phyloP scores from a whole-genome alignment of 2,797 vertebrate genomes.

The Onychomys arenicola region DNA sequence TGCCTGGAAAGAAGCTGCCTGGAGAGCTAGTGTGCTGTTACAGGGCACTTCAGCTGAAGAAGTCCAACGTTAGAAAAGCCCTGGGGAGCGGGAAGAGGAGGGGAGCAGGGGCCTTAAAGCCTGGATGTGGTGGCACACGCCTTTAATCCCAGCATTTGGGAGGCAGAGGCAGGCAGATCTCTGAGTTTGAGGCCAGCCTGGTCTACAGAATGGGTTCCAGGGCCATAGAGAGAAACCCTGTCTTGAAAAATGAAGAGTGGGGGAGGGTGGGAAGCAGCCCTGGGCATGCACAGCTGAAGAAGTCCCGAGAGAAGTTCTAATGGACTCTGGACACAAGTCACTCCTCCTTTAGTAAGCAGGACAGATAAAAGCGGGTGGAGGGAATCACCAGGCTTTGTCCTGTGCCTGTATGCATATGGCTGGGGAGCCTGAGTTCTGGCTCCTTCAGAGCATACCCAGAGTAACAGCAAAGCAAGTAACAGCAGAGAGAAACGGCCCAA shows the following conservation, averaged over 20 bases:
- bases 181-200: not conserved
- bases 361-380: not conserved
- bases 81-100: not conserved
- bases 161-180: not conserved
- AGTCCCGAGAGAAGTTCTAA: not conserved
- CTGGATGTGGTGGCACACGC: not conserved
- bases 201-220: not conserved
- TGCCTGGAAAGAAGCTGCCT: not conserved
- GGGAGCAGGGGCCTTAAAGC: not conserved
- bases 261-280: not conserved
- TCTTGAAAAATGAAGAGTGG: not conserved
- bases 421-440: not conserved
- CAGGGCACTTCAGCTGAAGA: not conserved
- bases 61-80: not conserved
- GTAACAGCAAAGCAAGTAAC: not conserved
- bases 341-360: not conserved
- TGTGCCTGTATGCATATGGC: not conserved
- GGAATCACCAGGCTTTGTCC: not conserved
- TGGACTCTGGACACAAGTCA: not conserved
- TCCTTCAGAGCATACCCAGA: not conserved
- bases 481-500: not conserved
- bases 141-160: not conserved
- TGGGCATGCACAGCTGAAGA: not conserved
- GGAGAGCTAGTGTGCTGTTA: not conserved
- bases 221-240: not conserved